Percentiles rank a stretch among this genome's conserved stretches.
phyloP scores from a whole-genome alignment of 2,113 vertebrate genomes.

The Steatornis caripensis region DNA sequence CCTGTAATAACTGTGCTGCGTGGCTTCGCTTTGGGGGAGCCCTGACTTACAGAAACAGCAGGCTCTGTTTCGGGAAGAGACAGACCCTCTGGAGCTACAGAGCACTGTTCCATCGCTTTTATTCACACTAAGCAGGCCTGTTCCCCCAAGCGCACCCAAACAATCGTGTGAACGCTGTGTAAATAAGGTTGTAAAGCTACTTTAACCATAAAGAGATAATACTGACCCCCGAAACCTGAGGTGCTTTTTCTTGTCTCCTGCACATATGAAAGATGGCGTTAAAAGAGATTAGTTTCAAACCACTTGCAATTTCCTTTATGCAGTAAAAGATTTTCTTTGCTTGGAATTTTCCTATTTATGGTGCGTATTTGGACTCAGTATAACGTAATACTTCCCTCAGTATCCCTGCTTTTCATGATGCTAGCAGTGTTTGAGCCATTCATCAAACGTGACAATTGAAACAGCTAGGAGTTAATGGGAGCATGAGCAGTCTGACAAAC shows the following conservation, averaged over 20 bases:
- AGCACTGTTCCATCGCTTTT: neutral
- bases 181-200: conserved; percentile 27
- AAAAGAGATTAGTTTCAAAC: conserved; percentile 50
- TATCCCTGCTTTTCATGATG: conserved; percentile 54
- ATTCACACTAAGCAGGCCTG: neutral
- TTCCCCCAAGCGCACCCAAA: neutral
- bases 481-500: conserved; percentile 66
- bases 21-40: neutral
- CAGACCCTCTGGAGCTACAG: neutral
- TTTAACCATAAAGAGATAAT: conserved; percentile 4
- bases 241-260: conserved; percentile 19
- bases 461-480: conserved; percentile 66
- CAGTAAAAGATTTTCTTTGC: conserved; percentile 40
- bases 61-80: neutral
- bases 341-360: conserved; percentile 43
- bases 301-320: conserved; percentile 48
- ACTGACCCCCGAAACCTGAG: conserved; percentile 10
- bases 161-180: neutral
- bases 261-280: conserved; percentile 44
- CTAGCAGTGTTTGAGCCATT: conserved; percentile 51
- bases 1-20: fast-evolving
- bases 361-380: conserved; percentile 27
- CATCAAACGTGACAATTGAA: conserved; percentile 59
- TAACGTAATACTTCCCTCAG: conserved; percentile 32
- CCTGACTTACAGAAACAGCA: neutral